Base-by-base conservation (phyloP, 2,888 invertebrate species). In the Odontocerum albicorne region DNA sequence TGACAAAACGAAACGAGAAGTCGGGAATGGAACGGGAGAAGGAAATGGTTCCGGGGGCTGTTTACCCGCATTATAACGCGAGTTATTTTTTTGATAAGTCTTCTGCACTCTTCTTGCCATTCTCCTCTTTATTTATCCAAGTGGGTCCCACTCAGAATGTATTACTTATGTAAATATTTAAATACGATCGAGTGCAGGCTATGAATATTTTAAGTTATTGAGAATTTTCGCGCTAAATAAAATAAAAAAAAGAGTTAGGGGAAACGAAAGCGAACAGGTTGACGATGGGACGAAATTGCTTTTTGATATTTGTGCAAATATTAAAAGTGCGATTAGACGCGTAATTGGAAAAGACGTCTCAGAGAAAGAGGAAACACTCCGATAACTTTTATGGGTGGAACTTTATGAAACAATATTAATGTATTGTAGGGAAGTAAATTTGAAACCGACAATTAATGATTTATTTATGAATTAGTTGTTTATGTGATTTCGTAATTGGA, bases 111-210 rank as follows among this genome's bases (percentile, higher is more conserved):
- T 56, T 55, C 61, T 58, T 55, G 57, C 55, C 55, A 50, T 57
- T 60, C 53, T 58, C 57, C 44, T 55, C 49, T 57, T 58, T 60
- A 60, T 60, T 60, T 60, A 60, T 55, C 57, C 53, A 55, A 60
- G 57, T 60, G 60, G 60, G 55, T 49, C 51, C 56, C 59, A 46
- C 55, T 47, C 62, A 62, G 59, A 57, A 57, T 60, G 75, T 77
- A 77, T 77, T 75, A 77, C 77, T 78, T 78, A 77, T 77, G 78
- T 76, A 77, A 78, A 78, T 78, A 79, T 78, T 77, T 78, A 79
- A 78, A 79, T 78, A 77, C 77, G 77, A 78, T 77, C 74, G 73
- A 75, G 77, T 76, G 75, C 78, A 77, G 75, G 75, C 78, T 77
- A 79, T 79, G 78, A 79, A 79, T 79, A 79, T 79, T 76, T 79